Evolutionary conservation across 1,140 invertebrate species (phyloP).

Genomic region (Parapsyche elsis): DNA sequence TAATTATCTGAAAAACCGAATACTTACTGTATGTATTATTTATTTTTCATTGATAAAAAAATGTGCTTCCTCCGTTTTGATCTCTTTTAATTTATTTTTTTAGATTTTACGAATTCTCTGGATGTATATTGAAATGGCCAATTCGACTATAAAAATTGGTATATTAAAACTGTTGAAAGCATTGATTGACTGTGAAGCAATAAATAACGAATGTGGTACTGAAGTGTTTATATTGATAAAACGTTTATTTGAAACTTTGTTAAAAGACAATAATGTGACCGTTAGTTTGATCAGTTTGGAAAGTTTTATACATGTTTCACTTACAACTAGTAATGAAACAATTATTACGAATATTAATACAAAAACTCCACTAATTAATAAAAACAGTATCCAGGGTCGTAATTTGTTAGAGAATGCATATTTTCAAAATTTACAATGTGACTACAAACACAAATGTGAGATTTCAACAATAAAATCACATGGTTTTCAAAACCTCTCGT

Average conservation of each 20-base stretch:
- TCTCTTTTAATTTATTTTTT: too few species aligned
- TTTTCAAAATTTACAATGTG: not conserved
- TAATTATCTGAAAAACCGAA: not conserved
- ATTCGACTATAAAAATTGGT: slow-evolving; percentile 32
- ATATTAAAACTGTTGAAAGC: slow-evolving; percentile 35
- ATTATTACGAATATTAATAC: not conserved
- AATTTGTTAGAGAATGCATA: not conserved
- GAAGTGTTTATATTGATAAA: slow-evolving; percentile 7
- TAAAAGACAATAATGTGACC: slow-evolving; percentile 12
- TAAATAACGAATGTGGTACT: slow-evolving; percentile 15
- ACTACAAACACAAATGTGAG: slow-evolving; percentile 11
- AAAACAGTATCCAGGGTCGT: not conserved
- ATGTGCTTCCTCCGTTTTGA: too few species aligned
- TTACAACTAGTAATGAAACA: slow-evolving; percentile 22
- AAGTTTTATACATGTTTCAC: slow-evolving; percentile 39
- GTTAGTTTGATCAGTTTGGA: slow-evolving; percentile 24
- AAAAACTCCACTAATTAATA: not conserved
- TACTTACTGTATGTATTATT: not conserved
- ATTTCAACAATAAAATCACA: not conserved
- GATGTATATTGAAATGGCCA: slow-evolving; percentile 15
- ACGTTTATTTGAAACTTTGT: slow-evolving; percentile 19
- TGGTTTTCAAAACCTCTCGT: too few species aligned
- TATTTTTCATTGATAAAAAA: not conserved
- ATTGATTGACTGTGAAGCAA: slow-evolving; percentile 13
- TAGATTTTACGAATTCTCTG: slow-evolving; percentile 38